Conservation (phyloP, 2,113 vertebrate genomes). For the Butastur rufipennis region DNA sequence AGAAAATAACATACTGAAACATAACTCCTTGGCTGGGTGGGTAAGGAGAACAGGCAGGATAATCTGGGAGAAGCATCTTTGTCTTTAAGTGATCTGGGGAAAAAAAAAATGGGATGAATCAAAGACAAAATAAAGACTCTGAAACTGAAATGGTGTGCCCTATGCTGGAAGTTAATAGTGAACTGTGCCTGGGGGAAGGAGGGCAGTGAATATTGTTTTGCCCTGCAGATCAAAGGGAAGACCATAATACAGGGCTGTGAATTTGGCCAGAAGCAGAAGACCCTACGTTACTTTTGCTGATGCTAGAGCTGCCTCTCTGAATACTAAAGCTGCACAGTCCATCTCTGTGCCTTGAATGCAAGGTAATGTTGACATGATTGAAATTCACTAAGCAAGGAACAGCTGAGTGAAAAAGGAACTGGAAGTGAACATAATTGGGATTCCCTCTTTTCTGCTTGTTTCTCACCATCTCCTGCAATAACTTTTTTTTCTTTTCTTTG, state of each 20-base stretch:
- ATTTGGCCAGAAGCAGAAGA: not conserved
- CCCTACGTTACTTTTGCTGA: not conserved
- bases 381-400: not conserved
- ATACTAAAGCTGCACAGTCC: not conserved
- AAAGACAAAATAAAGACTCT: not conserved
- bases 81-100: not conserved
- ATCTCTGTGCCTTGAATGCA: not conserved
- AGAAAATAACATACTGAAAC: not conserved
- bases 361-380: not conserved
- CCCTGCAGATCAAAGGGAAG: not conserved
- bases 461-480: not conserved
- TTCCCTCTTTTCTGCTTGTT: not conserved
- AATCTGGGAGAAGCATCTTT: not conserved
- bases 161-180: not conserved
- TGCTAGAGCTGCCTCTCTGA: not conserved
- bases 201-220: not conserved
- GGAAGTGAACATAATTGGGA: not conserved
- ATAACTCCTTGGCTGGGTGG: not conserved
- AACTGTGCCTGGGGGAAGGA: not conserved
- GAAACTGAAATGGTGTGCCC: not conserved
- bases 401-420: not conserved
- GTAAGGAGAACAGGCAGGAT: not conserved
- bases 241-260: not conserved
- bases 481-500: not conserved
- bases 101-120: not conserved